These are phyloP conservation scores for Arvicanthis niloticus DNA, from an alignment of 2,113 vertebrate species.

Conservation along the genomic window DNA sequence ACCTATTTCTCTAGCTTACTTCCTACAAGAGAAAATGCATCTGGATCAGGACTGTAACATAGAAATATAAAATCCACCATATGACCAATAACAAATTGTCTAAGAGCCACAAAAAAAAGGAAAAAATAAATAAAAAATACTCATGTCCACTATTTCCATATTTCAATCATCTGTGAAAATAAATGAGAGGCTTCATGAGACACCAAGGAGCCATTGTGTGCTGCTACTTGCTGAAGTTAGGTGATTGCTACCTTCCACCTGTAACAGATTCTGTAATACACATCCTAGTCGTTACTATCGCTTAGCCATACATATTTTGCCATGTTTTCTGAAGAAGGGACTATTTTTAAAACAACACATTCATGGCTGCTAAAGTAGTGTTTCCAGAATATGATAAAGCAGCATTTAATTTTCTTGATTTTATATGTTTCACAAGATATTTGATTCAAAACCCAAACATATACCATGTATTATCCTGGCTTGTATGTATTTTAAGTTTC, in stretches of 20 bases:
- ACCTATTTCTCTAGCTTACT: not conserved
- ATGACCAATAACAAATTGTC: not conserved
- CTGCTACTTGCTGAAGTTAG: not conserved
- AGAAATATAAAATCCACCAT: not conserved
- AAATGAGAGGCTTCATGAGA: not conserved
- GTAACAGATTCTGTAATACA: not conserved
- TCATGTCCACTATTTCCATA: not conserved
- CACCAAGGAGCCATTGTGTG: not conserved
- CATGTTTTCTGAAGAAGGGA: not conserved
- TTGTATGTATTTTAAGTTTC: too few species aligned
- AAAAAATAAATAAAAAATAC: not conserved
- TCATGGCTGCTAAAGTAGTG: not conserved
- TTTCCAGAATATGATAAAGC: too few species aligned
- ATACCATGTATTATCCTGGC: too few species aligned
- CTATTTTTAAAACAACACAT: not conserved
- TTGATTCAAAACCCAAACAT: too few species aligned
- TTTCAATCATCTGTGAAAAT: not conserved
- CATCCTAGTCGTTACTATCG: not conserved
- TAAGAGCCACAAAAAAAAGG: not conserved
- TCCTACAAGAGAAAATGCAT: not conserved
- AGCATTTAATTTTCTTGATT: too few species aligned
- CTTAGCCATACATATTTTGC: not conserved
- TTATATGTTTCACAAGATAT: too few species aligned
- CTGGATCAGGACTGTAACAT: not conserved
- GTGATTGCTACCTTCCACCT: not conserved